Conservation (phyloP, 92 coral and sea anemone species). For the Zoanthus sociatus region DNA sequence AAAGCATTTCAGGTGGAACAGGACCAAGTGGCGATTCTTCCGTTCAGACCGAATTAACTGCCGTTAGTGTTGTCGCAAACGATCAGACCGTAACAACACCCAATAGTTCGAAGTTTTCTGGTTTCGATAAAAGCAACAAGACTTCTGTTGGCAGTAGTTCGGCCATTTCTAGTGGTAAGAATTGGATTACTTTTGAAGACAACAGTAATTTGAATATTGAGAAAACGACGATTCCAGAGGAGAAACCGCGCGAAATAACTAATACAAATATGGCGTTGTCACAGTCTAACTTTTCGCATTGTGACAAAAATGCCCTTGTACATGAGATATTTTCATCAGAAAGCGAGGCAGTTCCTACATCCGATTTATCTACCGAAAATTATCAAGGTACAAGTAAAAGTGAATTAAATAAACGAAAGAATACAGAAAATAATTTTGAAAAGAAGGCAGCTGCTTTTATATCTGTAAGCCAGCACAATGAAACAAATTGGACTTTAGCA, state of each 20-base stretch:
- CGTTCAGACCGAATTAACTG: slow-evolving; percentile 23
- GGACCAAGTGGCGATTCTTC: slow-evolving; percentile 13
- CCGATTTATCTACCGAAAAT: slow-evolving; percentile 2
- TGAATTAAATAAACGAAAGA: slow-evolving; percentile 16
- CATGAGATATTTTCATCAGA: slow-evolving; percentile 41
- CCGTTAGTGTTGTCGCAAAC: slow-evolving; percentile 28
- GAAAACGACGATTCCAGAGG: not conserved
- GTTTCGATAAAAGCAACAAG: slow-evolving; percentile 9
- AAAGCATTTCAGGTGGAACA: slow-evolving; percentile 6
- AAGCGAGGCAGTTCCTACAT: not conserved
- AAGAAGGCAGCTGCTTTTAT: slow-evolving; percentile 36
- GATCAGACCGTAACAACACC: slow-evolving; percentile 31
- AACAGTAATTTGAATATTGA: not conserved
- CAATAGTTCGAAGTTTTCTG: slow-evolving; percentile 31
- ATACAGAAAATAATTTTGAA: slow-evolving; percentile 9
- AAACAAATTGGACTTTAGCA: not conserved
- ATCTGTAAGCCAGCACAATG: not conserved
- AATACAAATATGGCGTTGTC: slow-evolving; percentile 41
- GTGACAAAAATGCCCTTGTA: slow-evolving; percentile 49
- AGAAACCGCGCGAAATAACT: slow-evolving; percentile 10
- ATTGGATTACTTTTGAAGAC: slow-evolving; percentile 36
- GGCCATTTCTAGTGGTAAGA: not conserved
- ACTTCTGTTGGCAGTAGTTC: not conserved
- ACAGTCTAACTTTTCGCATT: slow-evolving; percentile 10
- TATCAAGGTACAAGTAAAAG: slow-evolving; percentile 1